These are phyloP conservation scores for Momotus momota DNA, from an alignment of 2,797 vertebrate genomes.

Conservation along the genomic window DNA sequence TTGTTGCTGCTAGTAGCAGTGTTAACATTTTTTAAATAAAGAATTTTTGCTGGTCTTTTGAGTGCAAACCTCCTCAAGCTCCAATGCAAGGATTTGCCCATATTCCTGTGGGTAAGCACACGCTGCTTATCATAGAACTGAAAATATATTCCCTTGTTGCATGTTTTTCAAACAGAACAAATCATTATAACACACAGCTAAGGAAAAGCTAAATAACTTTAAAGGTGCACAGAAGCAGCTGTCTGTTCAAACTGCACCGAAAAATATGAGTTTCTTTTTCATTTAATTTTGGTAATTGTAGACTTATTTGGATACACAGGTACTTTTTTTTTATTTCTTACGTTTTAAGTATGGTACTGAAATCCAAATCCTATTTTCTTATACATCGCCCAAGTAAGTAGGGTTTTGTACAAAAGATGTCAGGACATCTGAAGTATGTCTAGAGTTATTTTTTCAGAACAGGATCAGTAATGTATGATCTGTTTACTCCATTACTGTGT, in stretches of 20 bases:
- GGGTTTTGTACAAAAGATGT: background rate
- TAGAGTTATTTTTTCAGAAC: background rate
- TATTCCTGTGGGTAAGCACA: constrained; percentile 27
- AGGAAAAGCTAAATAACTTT: constrained; percentile 55
- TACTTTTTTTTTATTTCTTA: background rate
- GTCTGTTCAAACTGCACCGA: background rate
- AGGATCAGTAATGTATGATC: background rate
- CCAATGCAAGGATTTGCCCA: background rate
- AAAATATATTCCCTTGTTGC: constrained; percentile 68
- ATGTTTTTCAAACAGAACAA: constrained; percentile 56
- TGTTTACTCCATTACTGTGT: background rate
- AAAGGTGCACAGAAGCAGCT: constrained; percentile 32
- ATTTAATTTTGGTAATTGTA: background rate
- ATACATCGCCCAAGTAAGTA: background rate
- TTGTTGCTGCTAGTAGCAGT: background rate
- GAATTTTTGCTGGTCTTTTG: background rate
- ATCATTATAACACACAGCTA: constrained; percentile 17
- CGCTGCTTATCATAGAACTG: constrained; percentile 28
- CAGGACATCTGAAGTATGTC: background rate
- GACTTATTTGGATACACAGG: background rate
- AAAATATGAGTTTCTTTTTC: background rate
- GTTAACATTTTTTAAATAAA: background rate
- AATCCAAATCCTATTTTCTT: background rate
- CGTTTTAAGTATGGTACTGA: background rate
- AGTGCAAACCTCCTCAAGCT: background rate